phyloP scores from a whole-genome alignment of 2,113 vertebrate genomes.

The Ameiurus melas region DNA sequence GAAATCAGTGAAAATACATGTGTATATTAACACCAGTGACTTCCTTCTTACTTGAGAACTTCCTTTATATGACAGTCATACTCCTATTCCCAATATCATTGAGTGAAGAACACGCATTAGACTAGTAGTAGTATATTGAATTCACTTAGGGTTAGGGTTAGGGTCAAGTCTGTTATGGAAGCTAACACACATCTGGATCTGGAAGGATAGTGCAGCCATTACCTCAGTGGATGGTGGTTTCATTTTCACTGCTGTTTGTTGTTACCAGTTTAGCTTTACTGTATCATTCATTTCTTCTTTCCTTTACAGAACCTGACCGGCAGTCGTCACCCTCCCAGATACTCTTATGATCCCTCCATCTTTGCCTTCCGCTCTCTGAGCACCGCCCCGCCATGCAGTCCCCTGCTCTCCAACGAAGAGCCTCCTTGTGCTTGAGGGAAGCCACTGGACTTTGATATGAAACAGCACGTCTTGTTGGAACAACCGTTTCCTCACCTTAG shows the following conservation, averaged over 20 bases:
- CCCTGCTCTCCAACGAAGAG: constrained; percentile 80
- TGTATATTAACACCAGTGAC: neutral
- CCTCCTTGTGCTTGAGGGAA: constrained; percentile 79
- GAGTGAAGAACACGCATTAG: neutral
- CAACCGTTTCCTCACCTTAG: constrained; percentile 37
- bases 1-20: neutral
- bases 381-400: constrained; percentile 82
- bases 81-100: neutral
- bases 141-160: too few species aligned
- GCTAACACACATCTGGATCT: neutral
- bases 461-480: constrained; percentile 33
- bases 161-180: neutral
- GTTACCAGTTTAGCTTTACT: neutral
- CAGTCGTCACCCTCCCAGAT: constrained; percentile 75
- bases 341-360: constrained; percentile 83
- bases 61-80: neutral
- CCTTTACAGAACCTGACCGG: constrained; percentile 74
- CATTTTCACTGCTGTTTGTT: neutral
- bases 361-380: constrained; percentile 89
- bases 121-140: neutral
- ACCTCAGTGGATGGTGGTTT: constrained; percentile 3
- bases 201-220: constrained; percentile 28
- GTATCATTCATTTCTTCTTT: constrained; percentile 41
- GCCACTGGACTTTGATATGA: constrained; percentile 59
- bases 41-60: neutral